Evolutionary conservation across 2,113 vertebrate genomes (phyloP), one percentile per base, ranked within the genome.

Genomic region (Dicentrarchus labrax): DNA sequence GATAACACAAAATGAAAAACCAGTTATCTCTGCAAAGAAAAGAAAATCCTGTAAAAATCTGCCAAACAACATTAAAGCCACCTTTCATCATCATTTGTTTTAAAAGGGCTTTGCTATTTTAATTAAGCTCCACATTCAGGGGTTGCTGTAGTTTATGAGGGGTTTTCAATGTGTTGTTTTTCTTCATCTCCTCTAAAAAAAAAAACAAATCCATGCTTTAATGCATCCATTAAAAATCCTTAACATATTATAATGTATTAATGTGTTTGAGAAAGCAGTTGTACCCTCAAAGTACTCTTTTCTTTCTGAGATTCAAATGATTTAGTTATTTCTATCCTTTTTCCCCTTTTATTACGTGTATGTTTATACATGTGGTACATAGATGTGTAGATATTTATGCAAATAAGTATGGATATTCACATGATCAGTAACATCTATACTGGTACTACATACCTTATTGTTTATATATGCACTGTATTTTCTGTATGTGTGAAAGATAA

Each of bases 31-130:
- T 59, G 2, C 56, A 15, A 3, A 36, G 24, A 48, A 4, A 62
- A 57, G 39, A 76, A 72, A 83, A 66, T 3, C 48, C 19, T 45
- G 15, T 74, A 61, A 48, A 74, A 78, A 50, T 19, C 47, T 61
- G 53, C 24, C 24, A 53, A 41, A 45, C 50, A 51, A 61, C 30
- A 72, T 77, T 47, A 68, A 76, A 81, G 54, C 19, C 12, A 47
- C 39, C 21, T 61, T 3, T 41, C n/a, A n/a, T n/a, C n/a, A n/a
- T 73, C 19, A n/a, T 76, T 41, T 21, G 38, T n/a, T 39, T 43
- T 71, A 7, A 48, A 43, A 11, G 8, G 6, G 13, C 13, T 9
- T 72, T 24, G 16, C 53, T 12, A 36, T 67, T 59, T 67, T 43
- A 77, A 64, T 78, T 22, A 73, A 43, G 30, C 19, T 61, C 56